These are phyloP conservation scores for Archips xylosteana DNA, from an alignment of 2,888 invertebrate species.

Conservation along the genomic window DNA sequence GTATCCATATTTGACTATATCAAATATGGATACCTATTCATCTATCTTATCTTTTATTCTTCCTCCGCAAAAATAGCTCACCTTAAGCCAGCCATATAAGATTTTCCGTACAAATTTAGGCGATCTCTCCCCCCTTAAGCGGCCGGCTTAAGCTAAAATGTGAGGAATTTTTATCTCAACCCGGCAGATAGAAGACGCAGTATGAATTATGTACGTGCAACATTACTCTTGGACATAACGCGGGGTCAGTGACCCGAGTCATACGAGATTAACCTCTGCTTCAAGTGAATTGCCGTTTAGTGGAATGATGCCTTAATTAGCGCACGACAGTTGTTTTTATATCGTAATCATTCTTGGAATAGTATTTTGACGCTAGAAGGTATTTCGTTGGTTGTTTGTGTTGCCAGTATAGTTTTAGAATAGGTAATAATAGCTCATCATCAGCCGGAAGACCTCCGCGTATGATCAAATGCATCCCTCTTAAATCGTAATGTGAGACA, in stretches of 20 bases:
- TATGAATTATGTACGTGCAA: slow-evolving; percentile 74
- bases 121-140: slow-evolving; percentile 50
- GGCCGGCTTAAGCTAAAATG: slow-evolving; percentile 61
- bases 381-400: background rate
- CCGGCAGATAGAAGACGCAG: slow-evolving; percentile 55
- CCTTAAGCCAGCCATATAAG: slow-evolving; percentile 4
- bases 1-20: background rate
- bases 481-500: too few species aligned
- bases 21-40: too few species aligned
- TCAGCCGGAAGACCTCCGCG: too few species aligned
- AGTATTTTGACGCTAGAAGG: background rate
- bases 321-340: slow-evolving; percentile 7
- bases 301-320: slow-evolving; percentile 17
- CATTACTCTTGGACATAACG: slow-evolving; percentile 24
- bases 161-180: slow-evolving; percentile 71
- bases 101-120: slow-evolving; percentile 21
- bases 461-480: too few species aligned
- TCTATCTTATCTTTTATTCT: background rate
- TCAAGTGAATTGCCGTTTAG: slow-evolving; percentile 10
- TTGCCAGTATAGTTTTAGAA: too few species aligned
- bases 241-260: slow-evolving; percentile 46
- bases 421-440: too few species aligned
- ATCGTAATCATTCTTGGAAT: background rate
- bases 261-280: slow-evolving; percentile 24
- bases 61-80: background rate